phyloP scores from a whole-genome alignment of 1,140 invertebrate species.

The Sitophilus oryzae region DNA sequence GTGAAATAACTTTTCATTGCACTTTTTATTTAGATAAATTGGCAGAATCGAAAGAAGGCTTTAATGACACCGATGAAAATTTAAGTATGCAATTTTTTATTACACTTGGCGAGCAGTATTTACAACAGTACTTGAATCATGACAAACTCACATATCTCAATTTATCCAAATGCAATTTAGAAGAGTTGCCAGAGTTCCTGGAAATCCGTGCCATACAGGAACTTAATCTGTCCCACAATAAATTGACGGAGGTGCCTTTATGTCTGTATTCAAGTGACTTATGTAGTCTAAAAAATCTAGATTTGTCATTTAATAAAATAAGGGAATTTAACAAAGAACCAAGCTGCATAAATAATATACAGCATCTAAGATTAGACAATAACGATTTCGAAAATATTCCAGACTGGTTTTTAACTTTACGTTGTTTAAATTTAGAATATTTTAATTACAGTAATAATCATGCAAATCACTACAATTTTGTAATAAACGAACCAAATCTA shows the following conservation, averaged over 20 bases:
- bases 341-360: constrained; percentile 9
- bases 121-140: no score
- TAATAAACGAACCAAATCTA: constrained; percentile 8
- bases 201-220: neutral
- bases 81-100: no score
- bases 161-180: constrained; percentile 16
- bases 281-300: constrained; percentile 3
- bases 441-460: constrained; percentile 16
- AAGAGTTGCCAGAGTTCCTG: constrained; percentile 5
- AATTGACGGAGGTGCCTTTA: constrained; percentile 6
- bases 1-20: no score
- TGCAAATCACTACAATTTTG: constrained; percentile 10
- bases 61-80: no score
- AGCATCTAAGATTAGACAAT: constrained; percentile 8
- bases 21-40: no score
- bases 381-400: constrained; percentile 15
- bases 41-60: no score
- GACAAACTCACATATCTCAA: constrained; percentile 12
- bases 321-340: constrained; percentile 13
- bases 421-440: constrained; percentile 13
- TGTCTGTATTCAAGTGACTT: constrained; percentile 13
- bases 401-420: constrained; percentile 13
- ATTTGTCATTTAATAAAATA: constrained; percentile 15
- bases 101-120: no score
- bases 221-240: constrained; percentile 19